Conservation (phyloP, 2,797 vertebrate genomes). For the Hippocampus kuda region DNA sequence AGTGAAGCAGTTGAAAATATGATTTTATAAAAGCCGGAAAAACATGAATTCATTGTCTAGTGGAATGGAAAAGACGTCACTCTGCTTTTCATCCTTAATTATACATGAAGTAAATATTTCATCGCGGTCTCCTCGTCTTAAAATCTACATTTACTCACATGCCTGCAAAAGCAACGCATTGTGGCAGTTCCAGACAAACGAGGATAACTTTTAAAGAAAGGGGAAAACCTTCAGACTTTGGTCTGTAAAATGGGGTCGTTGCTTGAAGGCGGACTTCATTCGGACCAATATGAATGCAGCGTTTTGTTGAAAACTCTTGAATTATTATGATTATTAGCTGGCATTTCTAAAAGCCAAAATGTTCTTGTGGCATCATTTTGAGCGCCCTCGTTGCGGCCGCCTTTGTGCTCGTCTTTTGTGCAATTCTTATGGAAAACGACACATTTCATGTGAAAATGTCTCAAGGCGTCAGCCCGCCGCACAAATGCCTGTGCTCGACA, state of each 20-base stretch:
- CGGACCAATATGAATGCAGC: background rate
- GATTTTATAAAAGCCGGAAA: background rate
- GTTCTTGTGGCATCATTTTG: background rate
- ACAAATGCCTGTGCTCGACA: slow-evolving; percentile 8
- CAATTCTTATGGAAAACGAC: background rate
- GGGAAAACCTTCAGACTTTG: background rate
- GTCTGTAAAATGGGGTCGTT: background rate
- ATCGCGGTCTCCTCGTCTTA: slow-evolving; percentile 6
- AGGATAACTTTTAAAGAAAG: background rate
- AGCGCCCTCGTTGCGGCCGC: background rate
- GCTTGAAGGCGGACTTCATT: background rate
- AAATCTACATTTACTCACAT: slow-evolving; percentile 3
- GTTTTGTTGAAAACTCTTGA: background rate
- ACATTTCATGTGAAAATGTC: background rate
- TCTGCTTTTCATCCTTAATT: slow-evolving; percentile 18
- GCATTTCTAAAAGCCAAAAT: no score
- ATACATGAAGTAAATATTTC: slow-evolving; percentile 20
- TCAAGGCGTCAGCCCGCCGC: background rate
- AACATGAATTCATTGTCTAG: slow-evolving; percentile 26
- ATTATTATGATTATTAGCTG: background rate
- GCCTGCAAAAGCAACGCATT: slow-evolving; percentile 7
- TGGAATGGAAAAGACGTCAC: slow-evolving; percentile 18
- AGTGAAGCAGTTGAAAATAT: no score
- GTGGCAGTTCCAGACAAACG: slow-evolving; percentile 20
- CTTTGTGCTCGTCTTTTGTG: background rate